Base-by-base conservation (phyloP, 2,113 vertebrate genomes). In the Gambusia affinis region DNA sequence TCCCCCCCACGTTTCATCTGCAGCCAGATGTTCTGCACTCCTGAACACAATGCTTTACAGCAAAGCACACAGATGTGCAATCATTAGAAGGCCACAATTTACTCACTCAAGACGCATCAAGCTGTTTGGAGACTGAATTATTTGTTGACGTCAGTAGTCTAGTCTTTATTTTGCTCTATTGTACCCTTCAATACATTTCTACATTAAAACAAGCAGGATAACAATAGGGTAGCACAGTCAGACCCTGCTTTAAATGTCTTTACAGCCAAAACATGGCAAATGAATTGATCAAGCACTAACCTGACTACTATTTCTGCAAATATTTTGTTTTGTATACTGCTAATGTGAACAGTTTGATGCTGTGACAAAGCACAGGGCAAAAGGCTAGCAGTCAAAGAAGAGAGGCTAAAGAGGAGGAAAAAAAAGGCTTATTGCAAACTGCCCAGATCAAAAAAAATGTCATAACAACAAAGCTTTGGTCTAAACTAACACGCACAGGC, bases 401-500 rank as follows among this genome's bases (percentile, higher is more conserved):
- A 90, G 82, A 90, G 90, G 89, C 90, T 89, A 92, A 91, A 91
- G 86, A 93, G 95, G 94, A 92, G 91, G 94, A 95, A 96, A 93
- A 93, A 65, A 95, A 93, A 91, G 94, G 93, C 93, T 92, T 93
- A 94, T 95, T 94, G 94, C 94, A 95, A 96, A 96, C 95, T 92
- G 86, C 5, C 69, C 93, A 93, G 93, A 94, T 94, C 95, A 96
- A 94, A 93, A 66, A 54, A 51, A 70, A 95, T 97, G 97, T 97
- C 96, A 96, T 95, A 96, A 97, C 96, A 95, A 93, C 93, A 97
- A 96, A 96, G 94, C 94, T 95, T 93, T 92, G 94, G 93, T 95
- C 96, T 96, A 96, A 95, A 94, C 92, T 95, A 96, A 96, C 96
- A 96, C 91, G 85, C 92, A 81, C 93, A 92, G 93, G 90, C 93